These are phyloP conservation scores for Zaprionus ornatus DNA, from an alignment of 1,140 invertebrate genomes.

Conservation along the genomic window DNA sequence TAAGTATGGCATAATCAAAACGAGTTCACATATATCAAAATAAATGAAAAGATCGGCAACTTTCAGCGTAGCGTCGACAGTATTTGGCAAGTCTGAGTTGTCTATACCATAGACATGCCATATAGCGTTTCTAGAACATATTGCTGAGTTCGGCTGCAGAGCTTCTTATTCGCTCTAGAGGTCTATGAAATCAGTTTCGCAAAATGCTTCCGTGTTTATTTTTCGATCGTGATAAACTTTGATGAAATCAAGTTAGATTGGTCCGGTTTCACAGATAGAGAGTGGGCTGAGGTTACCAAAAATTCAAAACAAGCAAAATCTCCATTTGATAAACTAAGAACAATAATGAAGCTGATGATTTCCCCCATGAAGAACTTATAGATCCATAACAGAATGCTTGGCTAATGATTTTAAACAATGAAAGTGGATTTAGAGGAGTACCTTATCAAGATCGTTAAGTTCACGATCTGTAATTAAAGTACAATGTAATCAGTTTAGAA, in stretches of 20 bases:
- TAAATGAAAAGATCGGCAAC: not conserved
- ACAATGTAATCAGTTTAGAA: no score
- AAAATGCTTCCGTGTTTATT: not conserved
- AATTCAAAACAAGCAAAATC: not conserved
- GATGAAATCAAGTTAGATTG: not conserved
- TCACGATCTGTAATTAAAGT: not conserved
- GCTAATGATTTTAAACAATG: no score
- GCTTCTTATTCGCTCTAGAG: not conserved
- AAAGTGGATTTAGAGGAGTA: no score
- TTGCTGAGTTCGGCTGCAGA: not conserved
- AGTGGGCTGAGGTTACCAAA: not conserved
- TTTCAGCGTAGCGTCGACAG: not conserved
- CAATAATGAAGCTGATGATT: not conserved
- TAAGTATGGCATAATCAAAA: not conserved
- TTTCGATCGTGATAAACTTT: not conserved
- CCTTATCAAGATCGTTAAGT: not conserved
- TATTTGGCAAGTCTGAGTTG: not conserved
- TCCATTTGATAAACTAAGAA: not conserved
- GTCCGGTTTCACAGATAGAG: not conserved
- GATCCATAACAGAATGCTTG: no score
- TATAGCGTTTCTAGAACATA: not conserved
- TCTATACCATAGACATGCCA: no score
- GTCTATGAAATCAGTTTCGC: not conserved
- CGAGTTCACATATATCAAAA: not conserved
- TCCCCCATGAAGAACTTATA: no score